Percentiles rank a stretch among this genome's conserved stretches.
These are phyloP conservation scores for Gymnosoma rotundatum DNA, from an alignment of 2,888 invertebrate species.

Conservation along the genomic window DNA sequence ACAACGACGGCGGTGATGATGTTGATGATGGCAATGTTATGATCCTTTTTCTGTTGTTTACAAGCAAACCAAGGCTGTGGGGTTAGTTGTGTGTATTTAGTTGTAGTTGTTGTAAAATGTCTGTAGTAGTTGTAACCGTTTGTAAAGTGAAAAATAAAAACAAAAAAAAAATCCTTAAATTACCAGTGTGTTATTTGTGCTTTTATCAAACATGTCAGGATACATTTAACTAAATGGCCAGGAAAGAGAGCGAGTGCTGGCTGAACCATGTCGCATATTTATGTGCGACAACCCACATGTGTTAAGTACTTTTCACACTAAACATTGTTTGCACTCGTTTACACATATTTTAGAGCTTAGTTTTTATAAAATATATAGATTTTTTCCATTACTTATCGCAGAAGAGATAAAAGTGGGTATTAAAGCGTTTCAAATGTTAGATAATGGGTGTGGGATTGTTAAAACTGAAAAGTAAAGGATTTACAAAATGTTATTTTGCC, in stretches of 20 bases:
- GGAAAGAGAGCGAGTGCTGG: constrained; percentile 7
- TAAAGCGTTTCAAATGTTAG: constrained; percentile 48
- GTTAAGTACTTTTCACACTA: constrained; percentile 67
- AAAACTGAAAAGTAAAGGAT: constrained; percentile 52
- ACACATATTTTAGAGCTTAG: constrained; percentile 75
- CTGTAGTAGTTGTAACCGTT: constrained; percentile 69
- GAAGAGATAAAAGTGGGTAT: constrained; percentile 71
- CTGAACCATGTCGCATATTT: constrained; percentile 55
- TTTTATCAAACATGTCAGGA: constrained; percentile 77
- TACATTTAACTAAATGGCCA: constrained; percentile 23
- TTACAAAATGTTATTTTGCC: constrained; percentile 51
- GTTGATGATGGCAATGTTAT: constrained; percentile 29
- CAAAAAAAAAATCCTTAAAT: constrained; percentile 69
- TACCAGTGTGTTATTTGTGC: constrained; percentile 77
- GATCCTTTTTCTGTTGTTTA: constrained; percentile 44
- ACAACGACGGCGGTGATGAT: constrained; percentile 30
- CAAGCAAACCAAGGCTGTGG: neutral
- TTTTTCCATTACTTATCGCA: constrained; percentile 53
- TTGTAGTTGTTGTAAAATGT: constrained; percentile 44
- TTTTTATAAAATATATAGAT: constrained; percentile 71
- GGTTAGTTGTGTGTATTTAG: constrained; percentile 5
- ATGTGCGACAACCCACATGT: constrained; percentile 71
- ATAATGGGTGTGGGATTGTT: neutral
- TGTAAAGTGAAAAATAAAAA: constrained; percentile 64
- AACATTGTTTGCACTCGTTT: constrained; percentile 65